Evolutionary conservation across 64 coral and sea anemone species (phyloP).

Genomic region (Astreopora myriophthalma): DNA sequence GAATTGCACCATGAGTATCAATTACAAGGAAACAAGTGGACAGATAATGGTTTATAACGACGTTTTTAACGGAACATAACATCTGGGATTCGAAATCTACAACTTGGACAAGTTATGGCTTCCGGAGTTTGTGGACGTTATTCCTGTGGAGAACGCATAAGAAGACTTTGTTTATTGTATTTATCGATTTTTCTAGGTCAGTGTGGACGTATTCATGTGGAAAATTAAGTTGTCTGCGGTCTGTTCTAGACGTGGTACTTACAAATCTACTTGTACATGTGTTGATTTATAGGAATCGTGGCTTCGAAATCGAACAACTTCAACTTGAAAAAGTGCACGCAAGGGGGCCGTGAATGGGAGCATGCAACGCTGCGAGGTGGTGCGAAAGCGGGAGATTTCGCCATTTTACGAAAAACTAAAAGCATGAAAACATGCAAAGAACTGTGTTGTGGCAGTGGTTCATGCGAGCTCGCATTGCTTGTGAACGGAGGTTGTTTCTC

Average conservation of each 20-base stretch:
- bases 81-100: neutral
- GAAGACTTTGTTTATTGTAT: neutral
- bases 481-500: slow-evolving; percentile 77
- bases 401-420: slow-evolving; percentile 48
- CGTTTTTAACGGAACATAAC: neutral
- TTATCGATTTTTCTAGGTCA: slow-evolving; percentile 24
- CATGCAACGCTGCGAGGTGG: slow-evolving; percentile 78
- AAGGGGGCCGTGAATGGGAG: slow-evolving; percentile 12
- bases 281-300: neutral
- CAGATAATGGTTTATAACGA: neutral
- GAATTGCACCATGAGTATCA: slow-evolving; percentile 26
- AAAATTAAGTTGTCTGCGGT: neutral
- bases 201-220: neutral
- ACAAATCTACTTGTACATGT: neutral
- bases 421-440: slow-evolving; percentile 82
- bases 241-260: neutral
- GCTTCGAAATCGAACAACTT: slow-evolving; percentile 9
- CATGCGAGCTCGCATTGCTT: slow-evolving; percentile 89
- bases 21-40: neutral
- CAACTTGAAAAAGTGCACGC: neutral
- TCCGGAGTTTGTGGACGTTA: neutral
- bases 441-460: slow-evolving; percentile 68
- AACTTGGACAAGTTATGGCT: slow-evolving; percentile 22
- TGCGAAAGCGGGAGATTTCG: slow-evolving; percentile 71
- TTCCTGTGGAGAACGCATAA: neutral